A percentile compares a stretch with the other conserved stretches of the same genome.
These are phyloP conservation scores for Drosophila paramelanica DNA, from an alignment of 2,888 invertebrate species.

Conservation along the genomic window DNA sequence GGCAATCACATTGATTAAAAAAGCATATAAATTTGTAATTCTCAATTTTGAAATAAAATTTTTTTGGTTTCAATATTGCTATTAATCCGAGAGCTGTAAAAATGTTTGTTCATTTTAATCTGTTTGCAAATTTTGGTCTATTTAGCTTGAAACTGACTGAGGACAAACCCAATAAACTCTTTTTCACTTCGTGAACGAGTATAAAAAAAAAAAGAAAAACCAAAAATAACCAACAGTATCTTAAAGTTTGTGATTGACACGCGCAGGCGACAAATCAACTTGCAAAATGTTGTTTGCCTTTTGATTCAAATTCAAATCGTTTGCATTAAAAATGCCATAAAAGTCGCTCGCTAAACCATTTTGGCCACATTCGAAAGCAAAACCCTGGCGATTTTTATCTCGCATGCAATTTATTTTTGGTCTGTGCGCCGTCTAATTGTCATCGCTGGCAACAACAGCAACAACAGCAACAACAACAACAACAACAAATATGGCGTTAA, in stretches of 20 bases:
- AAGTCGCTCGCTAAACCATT: slow-evolving; percentile 52
- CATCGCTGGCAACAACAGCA: slow-evolving; percentile 22
- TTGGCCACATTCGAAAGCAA: slow-evolving; percentile 56
- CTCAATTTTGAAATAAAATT: no score
- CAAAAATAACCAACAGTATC: neutral
- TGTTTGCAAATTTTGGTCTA: no score
- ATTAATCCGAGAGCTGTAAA: no score
- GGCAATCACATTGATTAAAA: no score
- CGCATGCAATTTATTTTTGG: slow-evolving; percentile 70
- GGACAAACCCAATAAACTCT: no score
- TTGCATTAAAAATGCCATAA: slow-evolving; percentile 73
- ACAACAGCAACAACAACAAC: slow-evolving; percentile 12
- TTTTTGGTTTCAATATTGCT: no score
- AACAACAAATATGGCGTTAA: slow-evolving; percentile 78
- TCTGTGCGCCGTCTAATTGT: slow-evolving; percentile 47
- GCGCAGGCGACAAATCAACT: slow-evolving; percentile 78
- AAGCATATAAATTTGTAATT: no score
- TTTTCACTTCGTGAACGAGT: neutral
- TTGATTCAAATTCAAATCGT: slow-evolving; percentile 77
- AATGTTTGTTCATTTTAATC: no score
- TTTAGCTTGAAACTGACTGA: no score
- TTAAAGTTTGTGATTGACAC: slow-evolving; percentile 66
- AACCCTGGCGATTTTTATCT: slow-evolving; percentile 55
- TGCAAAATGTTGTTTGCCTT: slow-evolving; percentile 35
- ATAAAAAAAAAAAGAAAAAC: neutral